Evolutionary conservation across 2,888 invertebrate species (phyloP), one percentile per base, ranked within the genome.

Genomic region (Xanthia icteritia): DNA sequence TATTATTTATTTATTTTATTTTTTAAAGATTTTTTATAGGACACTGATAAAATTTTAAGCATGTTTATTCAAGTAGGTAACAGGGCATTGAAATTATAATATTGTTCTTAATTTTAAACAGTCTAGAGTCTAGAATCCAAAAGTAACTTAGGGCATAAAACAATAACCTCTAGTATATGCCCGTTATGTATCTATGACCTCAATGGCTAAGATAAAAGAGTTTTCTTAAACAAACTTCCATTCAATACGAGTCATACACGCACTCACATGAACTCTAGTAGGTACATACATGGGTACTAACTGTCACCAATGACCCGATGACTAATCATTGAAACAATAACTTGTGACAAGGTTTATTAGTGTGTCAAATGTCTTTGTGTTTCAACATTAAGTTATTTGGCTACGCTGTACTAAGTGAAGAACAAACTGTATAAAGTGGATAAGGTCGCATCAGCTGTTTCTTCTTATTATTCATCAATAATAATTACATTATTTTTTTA

Each of bases 251-350:
- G 36, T 72, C 73, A 79, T 65, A 60, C 23, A 77, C 6, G 2
- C 36, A 56, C 31, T n/a, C 64, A 79, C 54, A 73, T 54, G 48
- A 56, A 66, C 54, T 67, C 5, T 48, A 15, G 17, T 42, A 64
- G 13, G 11, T 61, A 68, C 70, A 27, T 39, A 70, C 31, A 48
- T 45, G 27, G n/a, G 76, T 72, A 74, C 73, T 8, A 58, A 74
- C 48, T 84, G 80, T 73, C 84, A 75, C 65, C 71, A 45, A 58
- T 69, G 65, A 56, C 54, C 27, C 27, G 42, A 61, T 86, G 85
- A 85, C 69, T 80, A 86, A 85, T 60, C 27, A 60, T 64, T 64
- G 17, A 65, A 72, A 85, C 77, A 86, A 75, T 81, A 67, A 74
- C 69, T 45, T 58, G 69, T 67, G 77, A 84, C 84, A 84, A 80